Evolutionary conservation across 2,888 invertebrate genomes (phyloP).

Genomic region (Coecobrya sp.): DNA sequence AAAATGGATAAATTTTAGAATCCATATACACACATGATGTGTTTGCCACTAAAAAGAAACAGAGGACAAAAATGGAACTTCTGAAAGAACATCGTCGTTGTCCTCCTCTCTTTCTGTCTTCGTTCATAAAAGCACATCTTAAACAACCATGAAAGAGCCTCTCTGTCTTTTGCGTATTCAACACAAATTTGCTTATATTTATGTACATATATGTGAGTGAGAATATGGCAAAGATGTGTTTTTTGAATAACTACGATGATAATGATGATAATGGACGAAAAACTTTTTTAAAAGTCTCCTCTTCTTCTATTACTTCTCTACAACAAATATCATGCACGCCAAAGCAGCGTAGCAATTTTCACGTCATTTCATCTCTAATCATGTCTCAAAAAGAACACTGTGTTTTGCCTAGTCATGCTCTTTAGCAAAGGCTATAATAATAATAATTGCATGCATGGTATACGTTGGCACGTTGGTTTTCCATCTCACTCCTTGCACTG

Average conservation of each 20-base stretch:
- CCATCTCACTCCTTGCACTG: not conserved
- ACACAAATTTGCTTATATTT: not conserved
- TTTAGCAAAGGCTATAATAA: conserved; percentile 78
- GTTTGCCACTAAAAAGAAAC: not conserved
- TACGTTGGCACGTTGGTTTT: conserved; percentile 10
- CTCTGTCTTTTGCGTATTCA: conserved; percentile 45
- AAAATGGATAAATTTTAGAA: conserved; percentile 23
- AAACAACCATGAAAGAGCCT: conserved; percentile 79
- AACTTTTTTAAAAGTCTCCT: conserved; percentile 60
- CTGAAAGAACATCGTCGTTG: conserved; percentile 44
- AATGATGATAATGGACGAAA: conserved; percentile 58
- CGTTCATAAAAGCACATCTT: conserved; percentile 57
- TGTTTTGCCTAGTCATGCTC: conserved; percentile 81
- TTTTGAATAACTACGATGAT: conserved; percentile 46
- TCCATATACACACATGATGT: conserved; percentile 45
- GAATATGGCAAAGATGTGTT: conserved; percentile 37
- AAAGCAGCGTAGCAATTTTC: conserved; percentile 78
- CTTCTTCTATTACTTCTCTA: conserved; percentile 54
- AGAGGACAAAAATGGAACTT: conserved; percentile 76
- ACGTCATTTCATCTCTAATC: conserved; percentile 83
- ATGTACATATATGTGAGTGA: conserved; percentile 5
- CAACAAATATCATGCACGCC: conserved; percentile 5
- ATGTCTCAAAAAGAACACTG: conserved; percentile 80
- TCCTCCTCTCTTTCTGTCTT: conserved; percentile 48
- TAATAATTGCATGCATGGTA: conserved; percentile 59